phyloP scores from a whole-genome alignment of 2,888 invertebrate genomes.

The Protophormia terraenovae region DNA sequence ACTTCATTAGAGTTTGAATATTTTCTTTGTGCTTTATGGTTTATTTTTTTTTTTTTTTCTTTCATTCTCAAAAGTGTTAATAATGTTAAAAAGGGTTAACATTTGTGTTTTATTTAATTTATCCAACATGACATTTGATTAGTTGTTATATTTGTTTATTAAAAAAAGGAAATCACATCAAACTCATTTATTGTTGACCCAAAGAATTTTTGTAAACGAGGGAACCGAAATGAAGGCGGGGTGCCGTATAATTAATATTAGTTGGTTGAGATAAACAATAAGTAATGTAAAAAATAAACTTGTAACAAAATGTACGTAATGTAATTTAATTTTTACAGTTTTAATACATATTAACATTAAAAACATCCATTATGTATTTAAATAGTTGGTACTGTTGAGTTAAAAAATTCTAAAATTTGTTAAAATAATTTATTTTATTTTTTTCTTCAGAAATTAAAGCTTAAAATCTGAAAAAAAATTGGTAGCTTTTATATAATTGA shows the following conservation, averaged over 20 bases:
- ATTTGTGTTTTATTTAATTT: slow-evolving; percentile 37
- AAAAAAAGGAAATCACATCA: slow-evolving; percentile 35
- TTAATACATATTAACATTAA: too few relatives aligned
- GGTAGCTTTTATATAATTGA: too few relatives aligned
- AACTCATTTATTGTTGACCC: not conserved
- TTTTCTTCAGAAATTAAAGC: too few relatives aligned
- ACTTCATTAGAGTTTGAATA: slow-evolving; percentile 14
- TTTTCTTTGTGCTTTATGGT: slow-evolving; percentile 2
- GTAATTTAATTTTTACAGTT: too few relatives aligned
- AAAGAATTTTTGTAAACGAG: not conserved
- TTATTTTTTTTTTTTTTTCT: too few relatives aligned
- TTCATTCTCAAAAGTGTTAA: slow-evolving; percentile 62
- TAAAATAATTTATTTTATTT: too few relatives aligned
- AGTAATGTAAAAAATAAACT: too few relatives aligned
- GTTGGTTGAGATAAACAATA: not conserved
- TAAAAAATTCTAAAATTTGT: too few relatives aligned
- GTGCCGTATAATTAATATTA: slow-evolving; percentile 20
- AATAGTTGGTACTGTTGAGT: too few relatives aligned
- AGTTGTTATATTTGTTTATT: slow-evolving; percentile 49
- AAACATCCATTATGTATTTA: too few relatives aligned
- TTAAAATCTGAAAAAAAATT: too few relatives aligned
- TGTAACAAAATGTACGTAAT: too few relatives aligned
- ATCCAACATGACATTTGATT: slow-evolving; percentile 56
- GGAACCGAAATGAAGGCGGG: not conserved
- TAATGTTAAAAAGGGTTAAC: slow-evolving; percentile 56